Evolutionary conservation across 2,797 vertebrate genomes (phyloP), one percentile per base, ranked within the genome.

Genomic region (Jordanella pulchra): DNA sequence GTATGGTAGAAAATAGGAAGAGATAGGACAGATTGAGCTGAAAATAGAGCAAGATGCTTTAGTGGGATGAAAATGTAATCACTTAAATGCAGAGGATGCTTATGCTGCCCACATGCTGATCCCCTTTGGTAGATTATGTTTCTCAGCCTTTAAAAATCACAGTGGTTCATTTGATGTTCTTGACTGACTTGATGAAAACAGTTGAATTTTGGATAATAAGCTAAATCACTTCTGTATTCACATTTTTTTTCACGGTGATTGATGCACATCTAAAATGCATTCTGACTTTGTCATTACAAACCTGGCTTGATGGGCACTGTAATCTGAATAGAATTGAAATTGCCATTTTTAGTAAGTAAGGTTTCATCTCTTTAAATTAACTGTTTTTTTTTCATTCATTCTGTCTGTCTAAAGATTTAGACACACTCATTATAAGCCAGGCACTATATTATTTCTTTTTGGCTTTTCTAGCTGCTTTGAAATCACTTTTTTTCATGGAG

Each of bases 41-140:
- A 86, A 91, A 91, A 85, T 79, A 81, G 86, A 89, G 77, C 83
- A 82, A 78, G 81, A 81, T 78, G 84, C 78, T 86, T 47, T 82
- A 89, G 87, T 88, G 89, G 87, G 88, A 91, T 91, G 83, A 86
- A 91, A 90, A 89, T 91, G 91, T 85, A 93, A 93, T 93, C 92
- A 93, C 86, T 89, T 71, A 78, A 81, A 78, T 90, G 80, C 82
- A 90, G 89, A 87, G 90, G 90, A 87, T 78, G 84, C 89, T 93
- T 85, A 74, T 85, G 85, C 75, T 48, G 87, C 87, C 81, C 80
- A 83, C 88, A 86, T 78, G 84, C 86, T 86, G 84, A 86, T 91
- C 88, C 66, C 88, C 84, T 87, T 77, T 73, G 82, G 72, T 81
- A 87, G 90, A 91, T 91, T 82, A 76, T 23, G n/a, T 87, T 86